Base-by-base conservation (phyloP, 2,113 vertebrate species). In the Dicaeum eximium region DNA sequence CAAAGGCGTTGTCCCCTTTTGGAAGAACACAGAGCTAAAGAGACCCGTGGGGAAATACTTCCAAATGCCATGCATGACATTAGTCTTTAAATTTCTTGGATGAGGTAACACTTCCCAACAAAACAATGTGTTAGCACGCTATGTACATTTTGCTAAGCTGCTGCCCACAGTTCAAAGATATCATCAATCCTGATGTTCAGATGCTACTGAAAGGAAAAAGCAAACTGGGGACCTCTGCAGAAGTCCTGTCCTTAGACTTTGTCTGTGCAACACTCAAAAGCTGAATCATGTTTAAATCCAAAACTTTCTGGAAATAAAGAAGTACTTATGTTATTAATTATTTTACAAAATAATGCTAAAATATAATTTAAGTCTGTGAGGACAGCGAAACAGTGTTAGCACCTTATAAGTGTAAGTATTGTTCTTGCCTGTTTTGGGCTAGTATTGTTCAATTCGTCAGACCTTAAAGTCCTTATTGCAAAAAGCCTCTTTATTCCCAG, bases 401-500 rank as follows among this genome's bases (percentile, higher is more conserved):
- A 38, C 47, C 31, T 66, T 48, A 0, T 21, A 88, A 88, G 44
- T 81, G 37, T 64, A 83, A 92, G 56, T 40, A 74, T 20, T 86
- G 60, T 56, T 88, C 69, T 80, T 94, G 70, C 60, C 61, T 42
- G 33, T 37, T 95, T 66, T 15, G 47, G 69, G 31, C n/a, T 60
- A 61, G 28, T 37, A 62, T 22, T 0, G 0, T 77, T 92, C 88
- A 71, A 0, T 86, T 93, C 58, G 54, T 88, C 51, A 35, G 74
- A 71, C 72, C 72, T 78, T 93, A 64, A 93, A 90, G 67, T 37
- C 58, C n/a, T 83, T 80, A 94, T 25, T 33, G 72, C 66, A 61
- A 95, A 96, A 96, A 96, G 67, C 88, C 80, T 86, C 90, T 96
- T 96, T 92, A 90, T 73, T 80, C 75, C 53, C 57, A 53, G 80